Evolutionary conservation across 2,888 invertebrate species (phyloP).

Genomic region (Formica aserva): DNA sequence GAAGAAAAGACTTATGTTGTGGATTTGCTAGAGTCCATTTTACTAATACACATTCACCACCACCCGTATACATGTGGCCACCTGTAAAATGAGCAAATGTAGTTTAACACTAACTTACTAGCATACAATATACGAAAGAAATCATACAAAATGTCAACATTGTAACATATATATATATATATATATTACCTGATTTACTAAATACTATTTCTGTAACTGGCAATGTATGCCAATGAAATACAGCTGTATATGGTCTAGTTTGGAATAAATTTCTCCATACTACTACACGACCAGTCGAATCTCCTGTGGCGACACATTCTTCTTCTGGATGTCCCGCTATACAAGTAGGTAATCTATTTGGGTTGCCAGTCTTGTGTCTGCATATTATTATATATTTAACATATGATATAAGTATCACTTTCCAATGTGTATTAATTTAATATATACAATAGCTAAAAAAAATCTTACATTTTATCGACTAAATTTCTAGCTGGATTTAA

Average conservation of each 20-base stretch:
- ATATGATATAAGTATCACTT: neutral
- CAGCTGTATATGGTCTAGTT: slow-evolving; percentile 83
- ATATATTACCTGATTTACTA: slow-evolving; percentile 86
- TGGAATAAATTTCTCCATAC: slow-evolving; percentile 88
- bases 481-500: slow-evolving; percentile 79
- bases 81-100: slow-evolving; percentile 84
- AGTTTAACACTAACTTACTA: neutral
- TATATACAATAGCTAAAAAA: neutral
- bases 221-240: slow-evolving; percentile 93
- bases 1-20: slow-evolving; percentile 88
- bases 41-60: slow-evolving; percentile 92
- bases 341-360: slow-evolving; percentile 87
- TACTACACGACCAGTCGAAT: slow-evolving; percentile 89
- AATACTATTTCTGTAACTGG: slow-evolving; percentile 90
- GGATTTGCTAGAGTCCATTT: slow-evolving; percentile 89
- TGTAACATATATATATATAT: neutral
- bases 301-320: slow-evolving; percentile 90
- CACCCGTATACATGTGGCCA: slow-evolving; percentile 91
- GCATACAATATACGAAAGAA: neutral
- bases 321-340: slow-evolving; percentile 90
- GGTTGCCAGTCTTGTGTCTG: slow-evolving; percentile 76
- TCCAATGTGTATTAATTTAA: neutral
- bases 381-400: neutral
- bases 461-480: slow-evolving; percentile 76
- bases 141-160: slow-evolving; percentile 7